Evolutionary conservation across 2,113 vertebrate genomes (phyloP), one percentile per base, ranked within the genome.

Genomic region (Ellobius talpinus): DNA sequence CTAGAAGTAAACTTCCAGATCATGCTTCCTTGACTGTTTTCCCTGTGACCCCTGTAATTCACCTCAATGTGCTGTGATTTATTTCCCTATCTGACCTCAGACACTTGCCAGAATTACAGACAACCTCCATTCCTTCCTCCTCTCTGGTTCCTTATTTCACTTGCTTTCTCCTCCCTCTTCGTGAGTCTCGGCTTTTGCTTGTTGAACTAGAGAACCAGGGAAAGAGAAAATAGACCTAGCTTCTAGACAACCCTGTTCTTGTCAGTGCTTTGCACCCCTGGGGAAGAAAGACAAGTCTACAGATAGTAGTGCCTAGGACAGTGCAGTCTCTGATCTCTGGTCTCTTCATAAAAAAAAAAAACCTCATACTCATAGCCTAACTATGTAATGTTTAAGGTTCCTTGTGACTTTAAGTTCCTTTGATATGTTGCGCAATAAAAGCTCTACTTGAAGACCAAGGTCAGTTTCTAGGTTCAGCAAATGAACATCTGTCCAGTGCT

Each of bases 401-500:
- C 50, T 82, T 79, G 66, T 79, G 55, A 29, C 45, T 91, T 63
- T 55, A 50, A 13, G 82, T 90, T 2, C 84, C 92, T 95, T 96
- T 85, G 76, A 73, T 82, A 39, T 96, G 66, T 72, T 74, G 50
- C 58, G 24, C 7, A 82, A 68, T 95, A 90, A 21, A 81, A 96
- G 81, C 23, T 87, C 65, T 92, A 4, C 93, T 90, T 85, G 78
- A 91, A 94, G 87, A 89, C 92, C 31, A 36, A 61, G 89, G 77
- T 39, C 70, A 94, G 70, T 96, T 95, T 90, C 92, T 93, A 97
- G 92, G 31, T 72, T 94, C 85, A 82, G 26, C 72, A 90, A 93
- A 63, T 72, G 97, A 92, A 85, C 87, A 45, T 96, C 96, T 97
- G 61, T 65, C 63, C 11, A 58, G 78, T 81, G 26, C 66, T 96